Base-by-base conservation (phyloP, 1,140 invertebrate genomes). In the Kradibia gibbosae region DNA sequence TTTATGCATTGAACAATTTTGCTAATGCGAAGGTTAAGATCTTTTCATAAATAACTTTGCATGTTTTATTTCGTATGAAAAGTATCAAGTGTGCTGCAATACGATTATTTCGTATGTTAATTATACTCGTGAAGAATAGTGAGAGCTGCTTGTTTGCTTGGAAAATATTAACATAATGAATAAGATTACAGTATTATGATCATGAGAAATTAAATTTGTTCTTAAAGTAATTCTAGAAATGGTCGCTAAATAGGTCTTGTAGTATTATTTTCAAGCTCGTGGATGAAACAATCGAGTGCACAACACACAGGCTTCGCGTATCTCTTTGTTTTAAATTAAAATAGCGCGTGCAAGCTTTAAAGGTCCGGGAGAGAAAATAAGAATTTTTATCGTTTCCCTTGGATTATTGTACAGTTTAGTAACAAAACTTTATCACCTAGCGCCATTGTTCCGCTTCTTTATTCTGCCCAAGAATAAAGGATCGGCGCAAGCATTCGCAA, bases 81-180 rank as follows among this genome's bases (percentile, higher is more conserved):
- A 22, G 70, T 50, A 11, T n/a, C 31, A 72, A 50, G 39, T 50
- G 39, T 50, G 70, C 48, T 22, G 70, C 20, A 72, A 72, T 50
- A 50, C n/a, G 42, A 74, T 74, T 34, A 39, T 55, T 74, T 15
- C 20, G 20, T 17, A 73, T 73, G 71, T 20, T 25, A 73, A 73
- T 73, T 50, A 48, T 73, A 74, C 22, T n/a, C n/a, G n/a, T n/a
- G 72, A 74, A 36, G 50, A 55, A 74, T 74, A 74, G 28, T 39
- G 50, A 74, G 50, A 72, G 42, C 50, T 13, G 50, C 15, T 36
- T 55, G 48, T 74, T 53, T 57, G n/a, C 48, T 36, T 55, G 20
- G 22, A 73, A 74, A 74, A n/a, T n/a, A 50, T 74, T 22, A 3
- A 53, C 28, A 1, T 10, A 28, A 3, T 7, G 70, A 50, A 72